A percentile compares a stretch with the other conserved stretches of the same genome.
Evolutionary conservation across 2,113 vertebrate species (phyloP).

Genomic region (Dunckerocampus dactyliophorus): DNA sequence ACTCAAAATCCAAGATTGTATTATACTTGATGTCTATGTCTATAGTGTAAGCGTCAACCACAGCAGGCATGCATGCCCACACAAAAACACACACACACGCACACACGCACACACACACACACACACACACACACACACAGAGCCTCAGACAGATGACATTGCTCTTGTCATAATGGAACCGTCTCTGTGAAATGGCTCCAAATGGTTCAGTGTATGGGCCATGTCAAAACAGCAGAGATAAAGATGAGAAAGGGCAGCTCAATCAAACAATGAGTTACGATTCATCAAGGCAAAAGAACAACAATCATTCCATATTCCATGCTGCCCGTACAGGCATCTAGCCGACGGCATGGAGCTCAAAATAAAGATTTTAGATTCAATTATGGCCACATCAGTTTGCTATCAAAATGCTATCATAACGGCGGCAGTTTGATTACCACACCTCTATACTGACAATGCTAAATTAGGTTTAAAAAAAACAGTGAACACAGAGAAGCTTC

Average conservation of each 20-base stretch:
- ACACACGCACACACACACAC: slow-evolving; percentile 3
- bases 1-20: too few species aligned
- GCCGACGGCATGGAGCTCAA: slow-evolving; percentile 4
- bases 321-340: slow-evolving; percentile 21
- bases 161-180: slow-evolving; percentile 42
- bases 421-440: not conserved
- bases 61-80: not conserved
- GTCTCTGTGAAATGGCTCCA: slow-evolving; percentile 48
- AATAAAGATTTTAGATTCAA: slow-evolving; percentile 27
- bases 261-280: slow-evolving; percentile 49
- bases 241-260: slow-evolving; percentile 50
- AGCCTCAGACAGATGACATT: slow-evolving; percentile 43
- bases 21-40: too few species aligned
- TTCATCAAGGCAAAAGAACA: slow-evolving; percentile 49
- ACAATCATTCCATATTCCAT: slow-evolving; percentile 37
- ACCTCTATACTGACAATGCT: not conserved
- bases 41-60: not conserved
- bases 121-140: slow-evolving; percentile 3
- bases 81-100: slow-evolving; percentile 8
- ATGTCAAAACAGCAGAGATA: slow-evolving; percentile 40
- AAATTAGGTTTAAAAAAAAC: not conserved
- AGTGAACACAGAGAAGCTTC: not conserved
- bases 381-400: slow-evolving; percentile 27
- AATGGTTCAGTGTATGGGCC: slow-evolving; percentile 45
- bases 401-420: slow-evolving; percentile 20